Evolutionary conservation across 2,888 invertebrate genomes (phyloP).

Genomic region (Hyppa rectilinea): DNA sequence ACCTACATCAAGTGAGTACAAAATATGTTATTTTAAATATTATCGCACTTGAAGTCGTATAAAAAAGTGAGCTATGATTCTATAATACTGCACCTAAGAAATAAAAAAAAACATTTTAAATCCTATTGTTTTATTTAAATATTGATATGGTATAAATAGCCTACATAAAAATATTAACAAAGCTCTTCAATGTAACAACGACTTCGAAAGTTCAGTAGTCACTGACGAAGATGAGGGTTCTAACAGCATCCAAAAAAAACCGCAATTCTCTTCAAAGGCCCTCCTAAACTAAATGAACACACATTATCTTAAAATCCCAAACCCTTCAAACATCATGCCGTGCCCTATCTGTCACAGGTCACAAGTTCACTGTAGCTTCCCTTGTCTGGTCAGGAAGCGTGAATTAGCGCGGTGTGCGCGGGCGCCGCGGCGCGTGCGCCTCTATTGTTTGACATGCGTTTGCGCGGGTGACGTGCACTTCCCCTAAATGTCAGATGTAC

Average conservation of each 20-base stretch:
- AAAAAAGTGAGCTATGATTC: no score
- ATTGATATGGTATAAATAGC: background rate
- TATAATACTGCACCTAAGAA: no score
- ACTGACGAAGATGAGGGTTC: background rate
- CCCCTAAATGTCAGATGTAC: constrained; percentile 58
- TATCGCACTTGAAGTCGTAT: no score
- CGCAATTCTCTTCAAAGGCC: background rate
- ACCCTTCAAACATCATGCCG: constrained; percentile 55
- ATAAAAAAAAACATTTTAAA: no score
- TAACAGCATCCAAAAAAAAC: background rate
- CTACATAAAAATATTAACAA: no score
- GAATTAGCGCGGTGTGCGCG: constrained; percentile 72
- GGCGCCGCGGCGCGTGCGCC: constrained; percentile 69
- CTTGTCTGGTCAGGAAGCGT: constrained; percentile 71
- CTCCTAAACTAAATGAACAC: constrained; percentile 47
- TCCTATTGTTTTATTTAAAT: no score
- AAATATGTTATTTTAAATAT: background rate
- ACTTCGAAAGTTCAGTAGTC: no score
- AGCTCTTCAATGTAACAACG: background rate
- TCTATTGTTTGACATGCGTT: constrained; percentile 65
- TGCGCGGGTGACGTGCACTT: constrained; percentile 56
- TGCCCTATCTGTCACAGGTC: constrained; percentile 71
- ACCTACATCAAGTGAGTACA: background rate
- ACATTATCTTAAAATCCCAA: constrained; percentile 56
- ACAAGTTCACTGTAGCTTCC: constrained; percentile 56